These are phyloP conservation scores for Periphyllus acericola DNA, from an alignment of 2,888 invertebrate species.

Conservation along the genomic window DNA sequence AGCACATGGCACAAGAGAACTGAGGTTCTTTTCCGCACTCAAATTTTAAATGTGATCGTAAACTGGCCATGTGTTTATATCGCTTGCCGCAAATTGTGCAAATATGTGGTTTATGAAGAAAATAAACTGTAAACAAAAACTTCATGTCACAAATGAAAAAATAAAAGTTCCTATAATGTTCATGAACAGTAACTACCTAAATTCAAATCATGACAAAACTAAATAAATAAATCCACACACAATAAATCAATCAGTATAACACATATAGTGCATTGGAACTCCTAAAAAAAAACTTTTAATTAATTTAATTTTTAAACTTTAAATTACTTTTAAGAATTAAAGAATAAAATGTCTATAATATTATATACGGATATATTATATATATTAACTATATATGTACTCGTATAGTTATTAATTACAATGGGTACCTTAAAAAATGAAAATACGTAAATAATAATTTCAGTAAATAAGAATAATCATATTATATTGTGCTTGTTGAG, in stretches of 20 bases:
- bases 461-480: constrained; percentile 21
- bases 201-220: constrained; percentile 15
- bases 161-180: background rate
- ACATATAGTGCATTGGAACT: background rate
- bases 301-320: background rate
- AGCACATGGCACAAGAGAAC: constrained; percentile 66
- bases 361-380: background rate
- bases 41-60: constrained; percentile 63
- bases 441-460: constrained; percentile 7
- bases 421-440: background rate
- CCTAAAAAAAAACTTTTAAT: background rate
- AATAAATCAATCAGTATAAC: constrained; percentile 11
- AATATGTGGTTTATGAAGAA: constrained; percentile 67
- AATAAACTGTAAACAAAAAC: constrained; percentile 55
- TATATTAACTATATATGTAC: background rate
- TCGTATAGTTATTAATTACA: background rate
- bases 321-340: background rate
- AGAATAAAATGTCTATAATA: background rate
- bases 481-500: constrained; percentile 28
- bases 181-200: constrained; percentile 30
- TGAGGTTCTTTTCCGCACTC: constrained; percentile 67
- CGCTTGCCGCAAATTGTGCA: constrained; percentile 70
- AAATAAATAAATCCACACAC: constrained; percentile 38
- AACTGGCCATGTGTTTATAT: constrained; percentile 61
- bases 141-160: constrained; percentile 32